Evolutionary conservation across 92 coral and sea anemone species (phyloP).

Genomic region (Anthopleura xanthogrammica): DNA sequence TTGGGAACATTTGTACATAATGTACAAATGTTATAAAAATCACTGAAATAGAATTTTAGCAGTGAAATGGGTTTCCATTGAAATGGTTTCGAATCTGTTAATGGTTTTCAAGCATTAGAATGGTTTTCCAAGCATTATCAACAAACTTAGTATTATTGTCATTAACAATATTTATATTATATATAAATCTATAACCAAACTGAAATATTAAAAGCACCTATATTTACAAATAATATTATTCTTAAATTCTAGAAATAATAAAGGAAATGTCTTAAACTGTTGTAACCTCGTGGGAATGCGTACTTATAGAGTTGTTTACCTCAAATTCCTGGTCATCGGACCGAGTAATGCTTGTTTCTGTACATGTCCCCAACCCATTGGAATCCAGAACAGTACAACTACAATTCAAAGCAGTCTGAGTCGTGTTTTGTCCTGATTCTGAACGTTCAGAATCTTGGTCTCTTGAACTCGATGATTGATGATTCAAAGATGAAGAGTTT

Average conservation of each 20-base stretch:
- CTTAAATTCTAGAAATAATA: too few species aligned
- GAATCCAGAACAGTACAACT: not conserved
- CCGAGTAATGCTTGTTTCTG: not conserved
- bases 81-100: too few species aligned
- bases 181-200: not conserved
- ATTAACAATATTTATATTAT: too few species aligned
- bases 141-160: too few species aligned
- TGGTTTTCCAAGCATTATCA: not conserved
- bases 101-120: not conserved
- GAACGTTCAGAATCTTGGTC: not conserved
- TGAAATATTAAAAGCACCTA: too few species aligned
- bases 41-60: too few species aligned
- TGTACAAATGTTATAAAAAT: too few species aligned
- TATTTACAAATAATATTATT: too few species aligned
- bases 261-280: not conserved
- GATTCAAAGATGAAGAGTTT: not conserved
- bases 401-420: not conserved
- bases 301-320: not conserved
- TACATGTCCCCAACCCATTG: not conserved
- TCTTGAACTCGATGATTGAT: not conserved
- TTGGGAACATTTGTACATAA: too few species aligned
- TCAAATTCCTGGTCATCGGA: not conserved
- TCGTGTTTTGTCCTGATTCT: not conserved
- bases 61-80: too few species aligned
- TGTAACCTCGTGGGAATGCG: conserved; percentile 10